Evolutionary conservation across 2,113 vertebrate genomes (phyloP).

Genomic region (Shinisaurus crocodilurus): DNA sequence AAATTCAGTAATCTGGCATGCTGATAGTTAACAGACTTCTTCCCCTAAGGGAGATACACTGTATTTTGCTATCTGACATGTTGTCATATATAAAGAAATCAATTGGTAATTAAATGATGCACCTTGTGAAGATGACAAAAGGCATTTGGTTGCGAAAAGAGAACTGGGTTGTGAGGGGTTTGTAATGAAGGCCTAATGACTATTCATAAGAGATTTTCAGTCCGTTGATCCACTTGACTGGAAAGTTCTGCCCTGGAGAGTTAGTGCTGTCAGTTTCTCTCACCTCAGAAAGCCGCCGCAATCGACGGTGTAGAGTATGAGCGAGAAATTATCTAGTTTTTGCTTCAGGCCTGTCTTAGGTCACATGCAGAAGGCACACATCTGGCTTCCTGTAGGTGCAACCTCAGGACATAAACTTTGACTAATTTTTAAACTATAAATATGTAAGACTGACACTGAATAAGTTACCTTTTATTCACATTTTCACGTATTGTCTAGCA

Average conservation of each 20-base stretch:
- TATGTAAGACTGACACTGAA: slow-evolving; percentile 83
- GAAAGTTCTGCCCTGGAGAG: slow-evolving; percentile 99
- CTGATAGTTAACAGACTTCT: slow-evolving; percentile 87
- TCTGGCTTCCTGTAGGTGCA: slow-evolving; percentile 96
- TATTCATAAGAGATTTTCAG: slow-evolving; percentile 99
- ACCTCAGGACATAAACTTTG: slow-evolving; percentile 88
- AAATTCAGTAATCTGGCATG: slow-evolving; percentile 79
- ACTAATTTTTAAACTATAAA: slow-evolving; percentile 89
- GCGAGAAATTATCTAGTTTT: slow-evolving; percentile 94
- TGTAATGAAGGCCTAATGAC: slow-evolving; percentile 99
- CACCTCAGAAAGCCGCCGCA: slow-evolving; percentile 96
- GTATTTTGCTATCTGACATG: slow-evolving; percentile 97
- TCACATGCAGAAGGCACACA: slow-evolving; percentile 94
- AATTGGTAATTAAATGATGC: slow-evolving; percentile 99
- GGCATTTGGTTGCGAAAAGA: slow-evolving; percentile 96
- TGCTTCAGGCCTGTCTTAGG: slow-evolving; percentile 92
- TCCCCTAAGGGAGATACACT: slow-evolving; percentile 86
- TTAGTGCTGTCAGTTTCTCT: slow-evolving; percentile 98
- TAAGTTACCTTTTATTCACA: slow-evolving; percentile 82
- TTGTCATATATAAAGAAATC: slow-evolving; percentile 99
- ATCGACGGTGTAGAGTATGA: slow-evolving; percentile 92
- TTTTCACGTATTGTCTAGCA: slow-evolving; percentile 71
- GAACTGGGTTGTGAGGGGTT: slow-evolving; percentile 92
- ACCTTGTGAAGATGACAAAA: slow-evolving; percentile 99
- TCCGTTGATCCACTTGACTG: slow-evolving; percentile 98